Evolutionary conservation across 2,113 vertebrate species (phyloP), one percentile per base, ranked within the genome.

Genomic region (Gulo gulo): DNA sequence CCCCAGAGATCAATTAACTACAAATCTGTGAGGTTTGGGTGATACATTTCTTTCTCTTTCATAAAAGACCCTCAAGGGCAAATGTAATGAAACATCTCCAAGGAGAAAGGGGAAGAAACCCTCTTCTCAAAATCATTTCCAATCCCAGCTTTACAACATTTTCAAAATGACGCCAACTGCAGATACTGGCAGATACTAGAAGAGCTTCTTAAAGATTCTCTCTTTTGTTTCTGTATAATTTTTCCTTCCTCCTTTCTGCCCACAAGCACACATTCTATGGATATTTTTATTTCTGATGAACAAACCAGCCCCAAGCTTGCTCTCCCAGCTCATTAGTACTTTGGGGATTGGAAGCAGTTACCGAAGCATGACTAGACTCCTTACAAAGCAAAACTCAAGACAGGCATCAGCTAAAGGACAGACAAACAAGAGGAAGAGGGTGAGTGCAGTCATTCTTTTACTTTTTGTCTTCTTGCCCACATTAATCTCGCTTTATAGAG

Each of bases 1-100:
- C 97, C 94, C 97, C 50, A 94, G 97, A 96, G 96, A 95, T 76
- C 97, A 98, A 97, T 98, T 98, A 98, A 93, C 73, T n/a, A 83
- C 61, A 89, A 86, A 92, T 73, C 55, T 61, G 16, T 63, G 26
- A 91, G 84, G 21, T 87, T 81, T 92, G 76, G 47, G 21, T 78
- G 39, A 81, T 59, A 6, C 9, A 26, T 81, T 81, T 14, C 18
- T 93, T 93, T 55, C 83, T 89, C 57, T 92, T 94, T 91, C 14
- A 16, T 63, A 88, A 74, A 86, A 90, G 50, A 92, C 9, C 83
- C 89, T 96, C 94, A 47, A 80, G 92, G 89, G 88, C 15, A 94
- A 97, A 95, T 50, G 45, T 83, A 79, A 95, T 86, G 47, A 97
- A 94, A 92, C 2, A 7, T 94, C 94, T 96, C 97, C 39, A 90